Base-by-base conservation (phyloP, 23 tunicate genomes). In the Clavelina lepadiformis region DNA sequence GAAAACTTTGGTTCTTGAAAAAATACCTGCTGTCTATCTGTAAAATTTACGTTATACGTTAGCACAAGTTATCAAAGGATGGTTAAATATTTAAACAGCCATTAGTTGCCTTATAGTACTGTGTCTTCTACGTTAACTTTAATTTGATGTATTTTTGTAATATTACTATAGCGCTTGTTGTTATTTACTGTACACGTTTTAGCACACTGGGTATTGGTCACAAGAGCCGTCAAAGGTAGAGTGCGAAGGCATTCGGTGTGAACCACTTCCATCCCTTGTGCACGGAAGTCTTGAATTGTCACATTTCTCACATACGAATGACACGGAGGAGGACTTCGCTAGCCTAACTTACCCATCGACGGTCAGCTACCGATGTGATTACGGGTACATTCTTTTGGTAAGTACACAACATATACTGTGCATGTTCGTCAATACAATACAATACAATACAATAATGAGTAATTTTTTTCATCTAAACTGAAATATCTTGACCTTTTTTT, bases 371-470 rank as follows among this genome's bases (percentile, higher is more conserved):
- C 60, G 37, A 21, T 89, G 97, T 59, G 54, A 75, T 68, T 62
- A 33, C 15, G 97, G 97, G 31, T 89, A 89, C 72, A 77, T 51
- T 1, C 74, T 89, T 21, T 41, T 74, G 88, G 97, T 81, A 58
- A 61, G 74, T 53, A 20, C 6, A 53, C n/a, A n/a, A 53, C 22
- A 20, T 53, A 25, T 53, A 53, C 59, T 53, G 59, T 53, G 22
- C n/a, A n/a, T n/a, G n/a, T n/a, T n/a, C n/a, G n/a, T n/a, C n/a
- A n/a, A n/a, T n/a, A n/a, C n/a, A n/a, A n/a, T n/a, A n/a, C n/a
- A n/a, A n/a, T n/a, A n/a, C n/a, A n/a, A n/a, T n/a, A n/a, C n/a
- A n/a, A n/a, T n/a, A n/a, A n/a, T n/a, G n/a, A n/a, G n/a, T n/a
- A n/a, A n/a, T n/a, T n/a, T n/a, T n/a, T n/a, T n/a, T n/a, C n/a